Percentiles rank a stretch among this genome's conserved stretches.
These are phyloP conservation scores for Dendroctonus ponderosae DNA, from an alignment of 1,140 invertebrate species.

Conservation along the genomic window DNA sequence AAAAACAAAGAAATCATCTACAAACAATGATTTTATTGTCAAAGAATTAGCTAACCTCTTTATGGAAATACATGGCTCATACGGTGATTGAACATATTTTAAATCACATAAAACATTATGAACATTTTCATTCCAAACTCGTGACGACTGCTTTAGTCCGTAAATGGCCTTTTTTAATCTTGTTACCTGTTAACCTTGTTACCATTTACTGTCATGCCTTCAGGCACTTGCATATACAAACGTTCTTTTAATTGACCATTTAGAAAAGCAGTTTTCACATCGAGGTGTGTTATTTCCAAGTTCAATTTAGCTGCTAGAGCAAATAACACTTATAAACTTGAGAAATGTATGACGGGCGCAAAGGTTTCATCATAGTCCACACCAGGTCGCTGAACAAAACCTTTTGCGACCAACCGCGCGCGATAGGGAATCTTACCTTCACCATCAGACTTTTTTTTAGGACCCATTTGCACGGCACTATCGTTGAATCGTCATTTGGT, in stretches of 20 bases:
- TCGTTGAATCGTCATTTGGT: slow-evolving; percentile 34
- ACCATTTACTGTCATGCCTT: background rate
- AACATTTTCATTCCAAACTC: too few species aligned
- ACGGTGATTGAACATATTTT: too few species aligned
- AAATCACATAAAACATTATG: too few species aligned
- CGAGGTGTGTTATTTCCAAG: slow-evolving; percentile 8
- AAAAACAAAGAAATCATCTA: slow-evolving; percentile 20
- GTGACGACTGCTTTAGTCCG: too few species aligned
- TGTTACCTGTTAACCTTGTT: background rate
- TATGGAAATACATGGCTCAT: too few species aligned
- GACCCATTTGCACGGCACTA: slow-evolving; percentile 50
- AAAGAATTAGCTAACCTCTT: too few species aligned
- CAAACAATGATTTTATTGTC: background rate
- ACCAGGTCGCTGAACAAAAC: slow-evolving; percentile 47
- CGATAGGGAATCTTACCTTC: slow-evolving; percentile 41
- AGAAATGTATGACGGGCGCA: slow-evolving; percentile 45
- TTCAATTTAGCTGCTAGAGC: slow-evolving; percentile 7
- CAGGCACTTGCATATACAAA: background rate
- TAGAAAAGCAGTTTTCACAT: slow-evolving; percentile 1
- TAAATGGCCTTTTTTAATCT: too few species aligned
- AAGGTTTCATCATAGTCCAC: slow-evolving; percentile 48
- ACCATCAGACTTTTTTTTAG: slow-evolving; percentile 45
- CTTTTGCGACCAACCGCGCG: slow-evolving; percentile 48
- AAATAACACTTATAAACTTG: slow-evolving; percentile 38
- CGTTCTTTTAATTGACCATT: background rate